Evolutionary conservation across 2,888 invertebrate genomes (phyloP).

Genomic region (Escarpia spicata): DNA sequence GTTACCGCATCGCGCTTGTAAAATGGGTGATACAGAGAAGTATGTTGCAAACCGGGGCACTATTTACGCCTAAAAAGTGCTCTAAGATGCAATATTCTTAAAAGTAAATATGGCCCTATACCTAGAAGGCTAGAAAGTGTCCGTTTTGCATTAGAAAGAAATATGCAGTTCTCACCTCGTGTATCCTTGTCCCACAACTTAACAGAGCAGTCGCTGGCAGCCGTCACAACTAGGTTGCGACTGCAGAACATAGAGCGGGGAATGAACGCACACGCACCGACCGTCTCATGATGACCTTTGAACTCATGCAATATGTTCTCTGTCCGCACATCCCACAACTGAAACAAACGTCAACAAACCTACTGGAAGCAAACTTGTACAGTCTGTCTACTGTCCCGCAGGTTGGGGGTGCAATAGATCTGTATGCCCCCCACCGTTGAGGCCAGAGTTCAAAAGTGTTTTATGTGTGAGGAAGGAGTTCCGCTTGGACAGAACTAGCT

Average conservation of each 20-base stretch:
- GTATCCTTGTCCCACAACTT: constrained; percentile 64
- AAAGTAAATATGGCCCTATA: too few species aligned
- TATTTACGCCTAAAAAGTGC: too few species aligned
- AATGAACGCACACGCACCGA: constrained; percentile 56
- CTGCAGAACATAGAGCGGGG: constrained; percentile 41
- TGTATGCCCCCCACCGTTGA: too few species aligned
- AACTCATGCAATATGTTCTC: constrained; percentile 52
- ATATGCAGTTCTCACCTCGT: constrained; percentile 52
- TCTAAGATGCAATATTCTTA: too few species aligned
- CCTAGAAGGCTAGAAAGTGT: not conserved
- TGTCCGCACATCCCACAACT: constrained; percentile 59
- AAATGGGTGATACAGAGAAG: too few species aligned
- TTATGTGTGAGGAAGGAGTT: not conserved
- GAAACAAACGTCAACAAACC: constrained; percentile 30
- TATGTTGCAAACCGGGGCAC: too few species aligned
- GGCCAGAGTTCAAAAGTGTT: not conserved
- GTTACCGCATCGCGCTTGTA: too few species aligned
- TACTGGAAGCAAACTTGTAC: not conserved
- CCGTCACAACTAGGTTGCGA: constrained; percentile 58
- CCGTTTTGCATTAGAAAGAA: not conserved
- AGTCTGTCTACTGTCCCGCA: not conserved
- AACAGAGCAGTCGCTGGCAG: constrained; percentile 63
- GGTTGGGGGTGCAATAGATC: too few species aligned
- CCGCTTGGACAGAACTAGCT: not conserved
- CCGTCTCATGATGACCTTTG: constrained; percentile 59